phyloP scores from a whole-genome alignment of 2,888 invertebrate species.

The Augiades crinisus region DNA sequence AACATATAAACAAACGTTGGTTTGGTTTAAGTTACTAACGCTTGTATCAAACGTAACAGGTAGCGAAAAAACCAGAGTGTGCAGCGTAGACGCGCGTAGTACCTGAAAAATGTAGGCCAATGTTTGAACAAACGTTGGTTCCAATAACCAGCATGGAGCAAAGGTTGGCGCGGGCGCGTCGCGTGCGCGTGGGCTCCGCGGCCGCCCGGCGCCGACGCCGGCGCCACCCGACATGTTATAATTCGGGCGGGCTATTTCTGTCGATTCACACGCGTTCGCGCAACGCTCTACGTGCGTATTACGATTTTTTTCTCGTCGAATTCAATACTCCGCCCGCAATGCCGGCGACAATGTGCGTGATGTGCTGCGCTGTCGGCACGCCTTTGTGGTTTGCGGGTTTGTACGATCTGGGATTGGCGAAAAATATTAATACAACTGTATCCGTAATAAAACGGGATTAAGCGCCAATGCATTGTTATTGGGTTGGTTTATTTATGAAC shows the following conservation, averaged over 20 bases:
- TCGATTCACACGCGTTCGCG: slow-evolving; percentile 72
- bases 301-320: slow-evolving; percentile 57
- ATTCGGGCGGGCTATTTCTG: slow-evolving; percentile 77
- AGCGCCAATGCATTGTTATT: too few species aligned
- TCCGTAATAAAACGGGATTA: too few species aligned
- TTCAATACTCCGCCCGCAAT: slow-evolving; percentile 42
- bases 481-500: too few species aligned
- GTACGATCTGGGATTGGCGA: too few species aligned
- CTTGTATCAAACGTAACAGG: too few species aligned
- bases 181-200: slow-evolving; percentile 44
- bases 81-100: not conserved
- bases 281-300: slow-evolving; percentile 59
- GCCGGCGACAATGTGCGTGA: slow-evolving; percentile 19
- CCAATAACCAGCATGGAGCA: too few species aligned
- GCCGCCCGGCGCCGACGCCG: slow-evolving; percentile 66
- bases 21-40: too few species aligned
- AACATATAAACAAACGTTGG: slow-evolving; percentile 3
- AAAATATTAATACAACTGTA: too few species aligned
- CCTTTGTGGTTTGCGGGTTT: too few species aligned
- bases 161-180: slow-evolving; percentile 10
- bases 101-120: not conserved
- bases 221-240: slow-evolving; percentile 74
- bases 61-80: not conserved
- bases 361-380: too few species aligned
- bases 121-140: too few species aligned